Base-by-base conservation (phyloP, 2,113 vertebrate genomes). In the Pseudorasbora parva region DNA sequence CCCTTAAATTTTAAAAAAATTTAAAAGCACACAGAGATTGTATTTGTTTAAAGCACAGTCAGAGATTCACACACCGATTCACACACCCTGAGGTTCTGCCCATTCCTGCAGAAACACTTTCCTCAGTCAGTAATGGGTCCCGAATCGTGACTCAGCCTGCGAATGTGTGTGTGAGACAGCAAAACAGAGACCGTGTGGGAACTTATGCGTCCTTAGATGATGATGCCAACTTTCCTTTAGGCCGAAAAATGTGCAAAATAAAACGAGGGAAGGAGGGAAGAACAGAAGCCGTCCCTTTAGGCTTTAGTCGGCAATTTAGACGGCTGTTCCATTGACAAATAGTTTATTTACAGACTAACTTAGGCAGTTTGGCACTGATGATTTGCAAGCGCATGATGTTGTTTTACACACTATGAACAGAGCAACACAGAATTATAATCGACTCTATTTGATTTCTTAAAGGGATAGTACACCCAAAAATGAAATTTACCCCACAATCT, bases 221-320 rank as follows among this genome's bases (percentile, higher is more conserved):
- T 87, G 81, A 88, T 87, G 85, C 84, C 87, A 87, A 74, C 68
- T 83, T 81, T 88, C 85, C 86, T 77, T 87, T 43, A 82, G 66
- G 77, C 81, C 60, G 59, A 82, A 75, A 62, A 72, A 59, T 76
- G 45, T 73, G 81, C 69, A 57, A 68, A 84, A 68, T 25, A 51
- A 86, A 80, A 71, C 11, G 6, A 27, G 57, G 59, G 11, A 71
- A 11, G 21, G 11, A 71, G 30, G 54, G 43, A 69, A 57, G 66
- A 59, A 21, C 7, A 49, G n/a, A 12, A 27, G 45, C 25, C 25
- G 9, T 7, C 23, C 71, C 14, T 14, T 51, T 8, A 51, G 45
- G 45, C 23, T 30, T 74, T 27, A 49, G 71, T 51, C 43, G 17
- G 45, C 23, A 74, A 49, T 74, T 49, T 27, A 51, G 8, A 49